phyloP scores from a whole-genome alignment of 2,113 vertebrate genomes.

The Albula goreensis region DNA sequence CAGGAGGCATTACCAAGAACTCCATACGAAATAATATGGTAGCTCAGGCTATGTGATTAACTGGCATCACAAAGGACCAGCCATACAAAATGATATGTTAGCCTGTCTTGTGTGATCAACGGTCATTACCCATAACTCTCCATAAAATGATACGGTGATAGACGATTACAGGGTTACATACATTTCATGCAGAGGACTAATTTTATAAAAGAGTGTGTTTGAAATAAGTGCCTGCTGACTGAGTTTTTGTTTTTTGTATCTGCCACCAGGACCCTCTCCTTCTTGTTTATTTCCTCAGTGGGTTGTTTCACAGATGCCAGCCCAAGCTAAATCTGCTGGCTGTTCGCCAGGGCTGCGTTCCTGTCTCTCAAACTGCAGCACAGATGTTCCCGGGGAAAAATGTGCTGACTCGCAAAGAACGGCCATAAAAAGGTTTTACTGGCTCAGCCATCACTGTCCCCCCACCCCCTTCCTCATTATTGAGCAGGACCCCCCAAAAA shows the following conservation, averaged over 20 bases:
- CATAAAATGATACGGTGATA: background rate
- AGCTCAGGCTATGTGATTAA: background rate
- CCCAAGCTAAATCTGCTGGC: constrained; percentile 11
- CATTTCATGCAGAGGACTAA: background rate
- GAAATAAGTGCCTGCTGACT: background rate
- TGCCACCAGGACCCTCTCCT: background rate
- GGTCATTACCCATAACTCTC: background rate
- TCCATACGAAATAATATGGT: background rate
- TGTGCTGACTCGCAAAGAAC: constrained; percentile 29
- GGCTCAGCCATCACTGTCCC: background rate
- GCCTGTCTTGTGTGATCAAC: background rate
- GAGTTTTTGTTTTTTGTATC: background rate
- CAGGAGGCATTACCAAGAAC: background rate
- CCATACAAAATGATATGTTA: background rate
- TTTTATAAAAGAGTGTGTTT: background rate
- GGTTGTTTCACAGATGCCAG: constrained; percentile 24
- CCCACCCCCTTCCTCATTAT: background rate
- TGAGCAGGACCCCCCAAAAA: background rate
- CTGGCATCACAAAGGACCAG: too few species aligned
- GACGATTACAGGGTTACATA: background rate
- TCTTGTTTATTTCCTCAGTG: constrained; percentile 28
- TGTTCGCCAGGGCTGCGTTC: background rate
- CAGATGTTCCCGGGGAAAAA: constrained; percentile 36
- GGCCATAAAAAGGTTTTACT: constrained; percentile 1
- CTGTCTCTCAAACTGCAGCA: constrained; percentile 4